A percentile compares a stretch with the other conserved stretches of the same genome.
phyloP scores from a whole-genome alignment of 2,888 invertebrate species.

The Drosophila kuntzei region DNA sequence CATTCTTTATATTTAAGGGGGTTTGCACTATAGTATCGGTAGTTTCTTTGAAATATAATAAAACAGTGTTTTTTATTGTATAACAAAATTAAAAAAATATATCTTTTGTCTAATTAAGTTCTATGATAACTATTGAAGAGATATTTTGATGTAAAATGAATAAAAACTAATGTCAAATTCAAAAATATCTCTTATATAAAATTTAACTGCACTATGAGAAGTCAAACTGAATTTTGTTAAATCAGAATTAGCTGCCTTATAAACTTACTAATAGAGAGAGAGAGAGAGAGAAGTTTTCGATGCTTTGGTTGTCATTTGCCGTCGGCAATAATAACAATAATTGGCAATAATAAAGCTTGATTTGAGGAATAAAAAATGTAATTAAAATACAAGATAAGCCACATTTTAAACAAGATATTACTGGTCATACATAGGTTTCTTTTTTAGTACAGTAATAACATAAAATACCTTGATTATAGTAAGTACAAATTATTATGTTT shows the following conservation, averaged over 20 bases:
- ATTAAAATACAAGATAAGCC: conserved; percentile 11
- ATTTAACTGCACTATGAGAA: too few relatives aligned
- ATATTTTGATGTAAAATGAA: too few relatives aligned
- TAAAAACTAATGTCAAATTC: too few relatives aligned
- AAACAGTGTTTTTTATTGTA: too few relatives aligned
- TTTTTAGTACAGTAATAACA: not conserved
- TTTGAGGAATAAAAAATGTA: conserved; percentile 10
- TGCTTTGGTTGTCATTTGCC: conserved; percentile 18
- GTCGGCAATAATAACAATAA: conserved; percentile 35
- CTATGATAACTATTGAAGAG: too few relatives aligned
- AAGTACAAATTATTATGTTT: not conserved
- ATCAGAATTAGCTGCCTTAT: not conserved
- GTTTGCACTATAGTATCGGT: too few relatives aligned
- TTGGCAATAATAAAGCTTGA: conserved; percentile 19
- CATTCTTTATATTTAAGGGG: too few relatives aligned
- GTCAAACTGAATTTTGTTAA: not conserved
- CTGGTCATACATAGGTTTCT: too few relatives aligned
- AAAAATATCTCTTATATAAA: too few relatives aligned
- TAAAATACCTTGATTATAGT: not conserved
- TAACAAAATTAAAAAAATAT: too few relatives aligned
- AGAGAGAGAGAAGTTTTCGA: not conserved
- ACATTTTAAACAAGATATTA: conserved; percentile 2
- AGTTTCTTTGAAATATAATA: too few relatives aligned
- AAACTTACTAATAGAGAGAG: not conserved
- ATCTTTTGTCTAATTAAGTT: too few relatives aligned